phyloP scores from a whole-genome alignment of 2,113 vertebrate species.

The Dasyornis broadbenti region DNA sequence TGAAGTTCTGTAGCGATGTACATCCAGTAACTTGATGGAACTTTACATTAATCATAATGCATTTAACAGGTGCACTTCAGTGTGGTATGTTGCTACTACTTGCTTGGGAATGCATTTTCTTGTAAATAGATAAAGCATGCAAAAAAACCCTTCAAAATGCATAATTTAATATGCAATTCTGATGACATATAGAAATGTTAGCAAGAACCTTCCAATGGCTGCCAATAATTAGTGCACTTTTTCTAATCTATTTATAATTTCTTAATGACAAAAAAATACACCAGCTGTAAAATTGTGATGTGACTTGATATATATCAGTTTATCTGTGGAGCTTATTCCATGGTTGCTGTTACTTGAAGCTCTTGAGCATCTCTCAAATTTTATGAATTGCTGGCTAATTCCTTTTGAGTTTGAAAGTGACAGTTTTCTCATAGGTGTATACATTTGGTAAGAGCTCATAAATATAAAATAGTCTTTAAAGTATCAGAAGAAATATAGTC shows the following conservation, averaged over 20 bases:
- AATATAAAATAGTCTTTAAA: background rate
- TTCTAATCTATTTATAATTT: background rate
- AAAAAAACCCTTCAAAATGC: background rate
- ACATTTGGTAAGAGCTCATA: background rate
- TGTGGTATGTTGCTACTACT: background rate
- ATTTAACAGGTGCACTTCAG: background rate
- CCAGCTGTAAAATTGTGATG: background rate
- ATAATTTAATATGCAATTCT: background rate
- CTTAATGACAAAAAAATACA: background rate
- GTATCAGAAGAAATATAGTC: background rate
- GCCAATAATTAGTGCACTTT: background rate
- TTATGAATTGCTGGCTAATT: background rate
- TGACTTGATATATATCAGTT: background rate
- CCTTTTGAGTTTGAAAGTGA: background rate
- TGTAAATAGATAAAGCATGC: constrained; percentile 42
- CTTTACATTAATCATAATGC: background rate
- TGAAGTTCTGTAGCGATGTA: background rate
- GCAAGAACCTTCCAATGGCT: background rate
- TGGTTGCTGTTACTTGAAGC: background rate
- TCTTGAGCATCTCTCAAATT: background rate
- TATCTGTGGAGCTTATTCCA: background rate
- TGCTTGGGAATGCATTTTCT: constrained; percentile 28
- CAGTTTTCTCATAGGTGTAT: background rate
- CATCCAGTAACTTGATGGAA: background rate
- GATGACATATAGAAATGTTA: background rate